Evolutionary conservation across 1,140 invertebrate genomes (phyloP).

Genomic region (Lanistes nyassanus): DNA sequence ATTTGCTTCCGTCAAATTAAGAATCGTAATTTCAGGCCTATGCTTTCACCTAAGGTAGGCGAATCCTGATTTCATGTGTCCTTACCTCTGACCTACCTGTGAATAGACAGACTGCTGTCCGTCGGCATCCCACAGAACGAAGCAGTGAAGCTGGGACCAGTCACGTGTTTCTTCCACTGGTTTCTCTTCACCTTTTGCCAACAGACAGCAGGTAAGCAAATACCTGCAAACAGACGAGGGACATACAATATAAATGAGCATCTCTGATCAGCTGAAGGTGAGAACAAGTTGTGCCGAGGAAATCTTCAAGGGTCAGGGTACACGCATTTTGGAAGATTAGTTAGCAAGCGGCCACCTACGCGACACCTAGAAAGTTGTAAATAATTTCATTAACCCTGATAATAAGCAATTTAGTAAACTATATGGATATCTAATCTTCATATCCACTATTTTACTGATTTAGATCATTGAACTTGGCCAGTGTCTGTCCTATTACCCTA

Average conservation of each 20-base stretch:
- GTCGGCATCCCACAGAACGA: constrained; percentile 4
- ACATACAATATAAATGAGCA: not conserved
- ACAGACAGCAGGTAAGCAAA: not conserved
- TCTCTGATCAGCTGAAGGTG: not conserved
- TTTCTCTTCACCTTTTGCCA: not conserved
- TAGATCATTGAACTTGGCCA: not conserved
- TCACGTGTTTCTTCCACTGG: not conserved
- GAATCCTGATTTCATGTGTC: no score
- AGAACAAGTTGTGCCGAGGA: not conserved
- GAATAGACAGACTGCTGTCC: not conserved
- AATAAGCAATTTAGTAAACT: not conserved
- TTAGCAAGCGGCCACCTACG: not conserved
- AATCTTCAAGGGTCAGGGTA: no score
- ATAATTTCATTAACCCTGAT: not conserved
- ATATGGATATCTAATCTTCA: not conserved
- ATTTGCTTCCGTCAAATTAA: no score
- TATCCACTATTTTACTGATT: not conserved
- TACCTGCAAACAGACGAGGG: not conserved
- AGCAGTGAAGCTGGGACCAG: not conserved
- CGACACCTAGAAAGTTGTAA: not conserved
- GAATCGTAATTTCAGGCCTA: no score
- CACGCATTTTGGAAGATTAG: not conserved
- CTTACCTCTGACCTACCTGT: not conserved
- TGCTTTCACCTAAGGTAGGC: not conserved
- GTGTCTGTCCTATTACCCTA: not conserved